phyloP scores from a whole-genome alignment of 2,113 vertebrate genomes.

The Centrocercus urophasianus region DNA sequence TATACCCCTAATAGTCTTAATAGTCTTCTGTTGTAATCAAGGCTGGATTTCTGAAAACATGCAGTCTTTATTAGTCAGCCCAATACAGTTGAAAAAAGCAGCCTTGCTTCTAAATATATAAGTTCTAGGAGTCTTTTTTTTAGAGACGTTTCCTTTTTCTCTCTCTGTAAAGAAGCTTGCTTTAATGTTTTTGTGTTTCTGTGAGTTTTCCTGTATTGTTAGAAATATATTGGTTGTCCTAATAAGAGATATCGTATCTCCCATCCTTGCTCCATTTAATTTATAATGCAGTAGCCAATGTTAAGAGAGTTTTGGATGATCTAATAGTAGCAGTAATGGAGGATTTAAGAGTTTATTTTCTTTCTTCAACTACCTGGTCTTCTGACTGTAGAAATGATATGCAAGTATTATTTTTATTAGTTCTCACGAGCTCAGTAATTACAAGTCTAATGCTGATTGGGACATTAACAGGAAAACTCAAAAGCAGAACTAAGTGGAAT shows the following conservation, averaged over 20 bases:
- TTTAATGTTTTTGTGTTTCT: not conserved
- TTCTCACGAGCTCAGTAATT: not conserved
- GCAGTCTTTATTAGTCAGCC: not conserved
- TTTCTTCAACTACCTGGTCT: not conserved
- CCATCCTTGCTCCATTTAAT: not conserved
- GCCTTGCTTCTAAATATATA: not conserved
- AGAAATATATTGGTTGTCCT: not conserved
- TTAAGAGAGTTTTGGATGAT: not conserved
- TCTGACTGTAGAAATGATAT: not conserved
- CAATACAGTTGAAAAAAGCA: not conserved
- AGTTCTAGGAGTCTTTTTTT: not conserved
- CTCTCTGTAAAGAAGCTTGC: not conserved
- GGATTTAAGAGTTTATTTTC: not conserved
- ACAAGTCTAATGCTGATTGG: not conserved
- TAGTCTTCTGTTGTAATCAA: not conserved
- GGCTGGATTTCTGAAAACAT: not conserved
- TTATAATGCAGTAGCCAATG: not conserved
- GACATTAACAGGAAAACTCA: not conserved
- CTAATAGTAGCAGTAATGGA: not conserved
- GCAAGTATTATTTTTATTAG: not conserved
- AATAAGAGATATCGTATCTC: not conserved
- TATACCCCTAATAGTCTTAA: not conserved
- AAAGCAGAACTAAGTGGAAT: not conserved
- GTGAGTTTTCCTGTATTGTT: conserved; percentile 9
- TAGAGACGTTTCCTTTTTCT: not conserved